Base-by-base conservation (phyloP, 2,113 vertebrate species). In the Limanda limanda region DNA sequence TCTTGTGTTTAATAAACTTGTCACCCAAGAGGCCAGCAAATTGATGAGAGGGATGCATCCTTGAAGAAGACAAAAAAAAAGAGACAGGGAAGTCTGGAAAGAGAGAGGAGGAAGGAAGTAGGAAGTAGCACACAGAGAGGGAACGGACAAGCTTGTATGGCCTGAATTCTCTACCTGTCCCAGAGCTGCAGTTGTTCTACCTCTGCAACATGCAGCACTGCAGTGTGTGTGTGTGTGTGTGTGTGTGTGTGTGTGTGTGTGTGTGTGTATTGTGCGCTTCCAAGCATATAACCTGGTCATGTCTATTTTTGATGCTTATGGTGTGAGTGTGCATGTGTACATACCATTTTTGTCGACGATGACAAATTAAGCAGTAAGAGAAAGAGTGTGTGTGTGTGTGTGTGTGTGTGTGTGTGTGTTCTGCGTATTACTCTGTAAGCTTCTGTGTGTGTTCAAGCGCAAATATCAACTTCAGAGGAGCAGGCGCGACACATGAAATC, bases 1-100 rank as follows among this genome's bases (percentile, higher is more conserved):
- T 89, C 75, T 81, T 1, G 9, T n/a, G 92, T 95, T 96, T 95
- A 95, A 96, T 95, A 95, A 95, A 95, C 92, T 92, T 95, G 94
- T 95, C 96, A 94, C 85, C 92, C 88, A 89, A 77, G 92, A 94
- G 89, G 91, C 87, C 51, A 55, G 82, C 82, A 92, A 94, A 95
- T 91, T 89, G 93, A 95, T 94, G 93, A 90, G 88, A 85, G 83
- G 83, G 93, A 79, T 83, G 82, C 92, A 85, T 12, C 7, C 59
- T 75, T 76, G 74, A 74, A 68, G 52, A 45, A 65, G 86, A 82
- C 86, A 63, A 66, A 72, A n/a, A 5, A 23, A 56, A 55, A 62
- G 48, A 66, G 63, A 60, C 35, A 64, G 42, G n/a, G 13, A 17
- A 67, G 84, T 82, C 84, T 72, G 57, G 68, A n/a, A 2, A 60